Evolutionary conservation across 2,797 vertebrate species (phyloP), one percentile per base, ranked within the genome.

Genomic region (Erethizon dorsatum): DNA sequence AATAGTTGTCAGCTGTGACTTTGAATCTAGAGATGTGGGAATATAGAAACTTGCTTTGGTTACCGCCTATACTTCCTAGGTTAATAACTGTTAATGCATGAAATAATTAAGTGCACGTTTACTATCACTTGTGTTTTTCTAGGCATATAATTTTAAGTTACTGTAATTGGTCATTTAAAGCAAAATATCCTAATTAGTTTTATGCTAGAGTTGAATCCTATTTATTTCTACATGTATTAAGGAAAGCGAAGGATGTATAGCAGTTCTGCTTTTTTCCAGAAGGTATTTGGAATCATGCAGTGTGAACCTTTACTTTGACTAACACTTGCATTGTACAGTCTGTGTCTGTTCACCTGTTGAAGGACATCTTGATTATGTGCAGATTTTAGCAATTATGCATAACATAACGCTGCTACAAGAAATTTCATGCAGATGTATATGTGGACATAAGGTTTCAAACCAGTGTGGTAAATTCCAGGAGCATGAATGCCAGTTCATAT

Each of bases 221-320:
- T 65, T 92, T 77, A 92, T 92, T 94, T 94, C 79, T 83, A 4
- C 5, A 33, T 93, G 31, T 94, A 93, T 92, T 75, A 75, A 96
- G 80, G 73, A 95, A 86, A 84, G 45, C 28, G 37, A 4, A 59
- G 56, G n/a, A 63, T 54, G 10, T 77, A 0, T 89, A 91, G 54
- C 71, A 26, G 41, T 26, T 75, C 13, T 26, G 24, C 11, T 45
- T 47, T 75, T 75, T 75, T 75, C 24, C 71, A 75, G 41, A 75
- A 75, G 10, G 24, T 28, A 26, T 41, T 47, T 75, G 71, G 71
- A 45, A 75, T 75, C 24, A 26, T 75, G 71, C 71, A 75, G 11
- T 75, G 24, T 47, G 41, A 45, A 75, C 37, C 71, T 45, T 73
- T 73, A 73, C 41, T 45, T 75, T 45, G 71, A 45, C 41, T 45